A percentile compares a stretch with the other conserved stretches of the same genome.
Conservation (phyloP, 1,140 invertebrate genomes). For the Zaprionus kolodkinae region DNA sequence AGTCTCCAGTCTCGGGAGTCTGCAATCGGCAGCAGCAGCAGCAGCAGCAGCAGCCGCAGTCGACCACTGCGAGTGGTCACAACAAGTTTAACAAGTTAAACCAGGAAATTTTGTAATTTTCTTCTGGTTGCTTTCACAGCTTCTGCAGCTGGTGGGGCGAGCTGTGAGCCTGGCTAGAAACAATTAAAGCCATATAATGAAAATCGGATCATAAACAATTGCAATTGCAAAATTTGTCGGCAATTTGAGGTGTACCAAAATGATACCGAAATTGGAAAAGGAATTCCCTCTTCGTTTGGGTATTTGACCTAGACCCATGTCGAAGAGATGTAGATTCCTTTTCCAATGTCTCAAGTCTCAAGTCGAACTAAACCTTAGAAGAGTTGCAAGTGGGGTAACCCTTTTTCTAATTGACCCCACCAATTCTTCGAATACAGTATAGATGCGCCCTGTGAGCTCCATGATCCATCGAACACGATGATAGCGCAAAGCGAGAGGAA, state of each 20-base stretch:
- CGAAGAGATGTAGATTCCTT: neutral
- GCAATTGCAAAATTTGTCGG: constrained; percentile 5
- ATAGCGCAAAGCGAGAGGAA: constrained; percentile 24
- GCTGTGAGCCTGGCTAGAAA: constrained; percentile 40
- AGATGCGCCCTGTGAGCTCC: constrained; percentile 2
- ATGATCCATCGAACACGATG: constrained; percentile 35
- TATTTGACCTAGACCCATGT: too few species aligned
- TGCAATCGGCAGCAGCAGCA: neutral
- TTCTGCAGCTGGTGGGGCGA: constrained; percentile 8
- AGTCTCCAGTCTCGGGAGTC: constrained; percentile 8
- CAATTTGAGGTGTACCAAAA: neutral
- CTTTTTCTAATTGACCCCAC: neutral
- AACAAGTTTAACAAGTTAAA: constrained; percentile 80
- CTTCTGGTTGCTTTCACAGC: constrained; percentile 55
- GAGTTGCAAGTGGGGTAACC: too few species aligned
- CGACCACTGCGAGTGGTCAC: constrained; percentile 48
- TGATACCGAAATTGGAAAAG: neutral
- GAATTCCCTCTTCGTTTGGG: neutral
- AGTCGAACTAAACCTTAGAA: neutral
- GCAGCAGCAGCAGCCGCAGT: constrained; percentile 18
- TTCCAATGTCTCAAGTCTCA: neutral
- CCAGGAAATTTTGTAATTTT: constrained; percentile 81
- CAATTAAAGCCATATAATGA: constrained; percentile 39
- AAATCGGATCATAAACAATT: constrained; percentile 46
- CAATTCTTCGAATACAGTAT: neutral